Base-by-base conservation (phyloP, 2,113 vertebrate genomes). In the Melospiza melodia region DNA sequence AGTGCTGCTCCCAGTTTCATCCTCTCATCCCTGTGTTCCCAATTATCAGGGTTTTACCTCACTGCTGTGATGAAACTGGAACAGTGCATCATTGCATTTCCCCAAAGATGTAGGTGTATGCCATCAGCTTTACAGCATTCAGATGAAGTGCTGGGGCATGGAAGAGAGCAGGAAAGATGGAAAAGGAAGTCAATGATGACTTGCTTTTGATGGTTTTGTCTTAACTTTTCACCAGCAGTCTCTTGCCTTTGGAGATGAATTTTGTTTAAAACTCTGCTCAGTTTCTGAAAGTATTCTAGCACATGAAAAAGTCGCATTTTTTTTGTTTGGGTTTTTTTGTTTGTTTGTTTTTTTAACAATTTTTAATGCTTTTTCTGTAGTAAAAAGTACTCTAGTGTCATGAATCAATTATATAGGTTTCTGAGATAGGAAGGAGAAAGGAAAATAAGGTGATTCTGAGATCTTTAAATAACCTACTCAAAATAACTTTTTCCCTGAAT, bases 381-480 rank as follows among this genome's bases (percentile, higher is more conserved):
- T 76, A 46, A 88, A 84, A 28, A 18, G 4, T 19, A 14, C 12
- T 76, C 25, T 43, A 12, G 14, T 79, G 66, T n/a, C 62, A 23
- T 74, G 19, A 48, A 76, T 82, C 62, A 85, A 21, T 76, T 82
- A 66, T 20, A 62, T 35, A 51, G 75, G 11, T n/a, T 71, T 79
- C 77, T 79, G 58, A 75, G n/a, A 44, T n/a, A 25, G 49, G 18
- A 86, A 86, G 5, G 20, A 11, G 15, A 61, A 81, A 75, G 27
- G n/a, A 59, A 93, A 94, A 76, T n/a, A 46, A 35, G 54, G 22
- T 5, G 0, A 66, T 88, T 87, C 31, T 44, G 51, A 86, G 65
- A 84, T 68, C 59, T 93, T 87, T 71, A 85, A 95, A 87, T 94
- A 92, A 79, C 67, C 16, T 62, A 19, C 44, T 82, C 58, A n/a